Evolutionary conservation across 2,888 invertebrate genomes (phyloP).

Genomic region (Cataglyphis livida): DNA sequence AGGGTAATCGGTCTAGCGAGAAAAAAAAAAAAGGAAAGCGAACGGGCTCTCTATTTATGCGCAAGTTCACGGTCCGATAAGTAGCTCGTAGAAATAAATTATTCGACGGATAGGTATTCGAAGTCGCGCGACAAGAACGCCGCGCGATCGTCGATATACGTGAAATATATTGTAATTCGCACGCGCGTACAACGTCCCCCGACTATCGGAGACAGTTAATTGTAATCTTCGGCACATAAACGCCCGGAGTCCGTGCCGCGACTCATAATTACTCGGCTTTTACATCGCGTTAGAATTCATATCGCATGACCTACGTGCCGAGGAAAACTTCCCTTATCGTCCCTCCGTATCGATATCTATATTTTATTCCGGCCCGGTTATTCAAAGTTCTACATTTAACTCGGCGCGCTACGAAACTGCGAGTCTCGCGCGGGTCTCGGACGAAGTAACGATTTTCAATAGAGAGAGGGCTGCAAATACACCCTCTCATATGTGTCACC

Average conservation of each 20-base stretch:
- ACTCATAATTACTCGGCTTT: conserved; percentile 41
- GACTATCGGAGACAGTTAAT: conserved; percentile 45
- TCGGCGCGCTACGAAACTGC: conserved; percentile 41
- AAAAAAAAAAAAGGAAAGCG: conserved; percentile 6
- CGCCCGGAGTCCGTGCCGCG: conserved; percentile 42
- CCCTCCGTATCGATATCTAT: conserved; percentile 28
- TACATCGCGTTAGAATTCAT: conserved; percentile 33
- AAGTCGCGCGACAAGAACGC: conserved; percentile 19
- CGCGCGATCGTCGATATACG: conserved; percentile 21
- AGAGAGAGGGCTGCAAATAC: conserved; percentile 68
- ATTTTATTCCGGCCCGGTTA: conserved; percentile 41
- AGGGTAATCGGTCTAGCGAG: conserved; percentile 52
- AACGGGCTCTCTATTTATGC: conserved; percentile 36
- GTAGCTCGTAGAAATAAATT: conserved; percentile 53
- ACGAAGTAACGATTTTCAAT: conserved; percentile 79
- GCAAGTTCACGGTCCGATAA: conserved; percentile 55
- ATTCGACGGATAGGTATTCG: conserved; percentile 12
- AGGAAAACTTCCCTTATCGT: conserved; percentile 42
- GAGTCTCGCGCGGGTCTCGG: conserved; percentile 61
- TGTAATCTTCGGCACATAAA: conserved; percentile 46
- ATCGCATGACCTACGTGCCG: conserved; percentile 49
- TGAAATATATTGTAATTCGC: conserved; percentile 19
- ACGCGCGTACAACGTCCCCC: conserved; percentile 5
- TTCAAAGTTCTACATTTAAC: conserved; percentile 56
- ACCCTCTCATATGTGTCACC: conserved; percentile 64